Percentiles rank a stretch among this genome's conserved stretches.
These are phyloP conservation scores for rabbit (Oryctolagus cuniculus) DNA, from an alignment of 2,113 vertebrate genomes.

Conservation along the genomic window mOryCun1.1 NC_091453.1:54158001-54158500, in stretches of 20 bases:
- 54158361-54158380: conserved; percentile 73
- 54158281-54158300: conserved; percentile 71
- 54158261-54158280: conserved; percentile 42
- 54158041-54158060: conserved; percentile 49
- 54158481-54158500: conserved; percentile 47
- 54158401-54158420: conserved; percentile 72
- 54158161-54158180: conserved; percentile 78
- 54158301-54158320: conserved; percentile 66
- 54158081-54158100: conserved; percentile 69
- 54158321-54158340: conserved; percentile 70
- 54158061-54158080: conserved; percentile 55
- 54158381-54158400: conserved; percentile 59
- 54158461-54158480: conserved; percentile 64
- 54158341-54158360: conserved; percentile 83
- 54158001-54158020: neutral
- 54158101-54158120: conserved; percentile 52
- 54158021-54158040: conserved; percentile 42
- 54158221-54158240: conserved; percentile 67
- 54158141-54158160: conserved; percentile 80
- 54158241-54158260: conserved; percentile 55
- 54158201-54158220: conserved; percentile 60
- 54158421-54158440: conserved; percentile 73
- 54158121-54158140: conserved; percentile 37
- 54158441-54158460: conserved; percentile 80
- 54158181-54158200: conserved; percentile 74